Percentiles rank a stretch among this genome's conserved stretches.
phyloP scores from a whole-genome alignment of 2,113 vertebrate genomes.

The Scalopus aquaticus region DNA sequence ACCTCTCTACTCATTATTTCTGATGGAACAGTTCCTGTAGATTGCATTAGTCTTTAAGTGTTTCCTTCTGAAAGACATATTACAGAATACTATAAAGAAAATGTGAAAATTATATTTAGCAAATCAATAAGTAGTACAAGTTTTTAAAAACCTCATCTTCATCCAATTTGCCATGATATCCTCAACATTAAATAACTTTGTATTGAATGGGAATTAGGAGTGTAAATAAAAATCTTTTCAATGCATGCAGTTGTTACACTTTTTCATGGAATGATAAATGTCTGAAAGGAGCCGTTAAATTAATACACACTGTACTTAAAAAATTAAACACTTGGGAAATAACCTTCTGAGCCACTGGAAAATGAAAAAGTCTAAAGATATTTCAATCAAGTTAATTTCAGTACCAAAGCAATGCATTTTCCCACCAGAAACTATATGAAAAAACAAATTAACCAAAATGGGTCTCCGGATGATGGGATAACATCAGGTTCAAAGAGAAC shows the following conservation, averaged over 20 bases:
- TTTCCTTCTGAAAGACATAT: constrained; percentile 72
- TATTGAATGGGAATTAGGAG: constrained; percentile 9
- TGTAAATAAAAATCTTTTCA: constrained; percentile 56
- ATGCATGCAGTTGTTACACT: constrained; percentile 46
- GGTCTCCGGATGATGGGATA: constrained; percentile 74
- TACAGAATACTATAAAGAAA: constrained; percentile 53
- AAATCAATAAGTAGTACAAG: constrained; percentile 48
- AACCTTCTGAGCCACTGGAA: constrained; percentile 85
- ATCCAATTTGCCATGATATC: constrained; percentile 22
- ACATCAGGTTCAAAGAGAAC: constrained; percentile 76
- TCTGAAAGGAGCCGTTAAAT: constrained; percentile 77
- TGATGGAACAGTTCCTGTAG: constrained; percentile 82
- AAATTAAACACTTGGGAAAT: constrained; percentile 85
- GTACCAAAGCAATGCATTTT: constrained; percentile 82
- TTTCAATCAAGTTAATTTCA: constrained; percentile 86
- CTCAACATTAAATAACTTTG: constrained; percentile 58
- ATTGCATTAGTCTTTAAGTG: constrained; percentile 72
- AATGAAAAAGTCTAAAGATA: constrained; percentile 80
- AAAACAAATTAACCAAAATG: constrained; percentile 84
- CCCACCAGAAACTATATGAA: constrained; percentile 84
- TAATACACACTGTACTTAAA: constrained; percentile 72
- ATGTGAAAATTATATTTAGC: constrained; percentile 69
- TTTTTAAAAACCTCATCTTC: constrained; percentile 54
- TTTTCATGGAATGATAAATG: constrained; percentile 58
- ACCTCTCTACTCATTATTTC: constrained; percentile 47